phyloP scores from a whole-genome alignment of 2,888 invertebrate species.

The Drosophila meridionalis region DNA sequence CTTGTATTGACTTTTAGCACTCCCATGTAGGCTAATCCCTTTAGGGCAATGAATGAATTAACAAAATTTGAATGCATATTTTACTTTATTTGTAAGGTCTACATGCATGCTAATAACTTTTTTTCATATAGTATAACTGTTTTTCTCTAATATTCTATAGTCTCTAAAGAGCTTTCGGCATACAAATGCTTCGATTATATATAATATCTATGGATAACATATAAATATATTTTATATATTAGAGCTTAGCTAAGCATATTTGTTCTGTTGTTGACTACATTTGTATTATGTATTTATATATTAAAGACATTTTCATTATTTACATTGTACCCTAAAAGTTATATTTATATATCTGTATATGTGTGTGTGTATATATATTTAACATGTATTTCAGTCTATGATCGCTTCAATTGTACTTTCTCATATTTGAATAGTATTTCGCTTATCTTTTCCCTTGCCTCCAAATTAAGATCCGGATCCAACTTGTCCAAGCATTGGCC shows the following conservation, averaged over 20 bases:
- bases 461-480: constrained; percentile 41
- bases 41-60: background rate
- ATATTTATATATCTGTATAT: background rate
- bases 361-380: background rate
- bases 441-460: constrained; percentile 44
- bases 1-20: background rate
- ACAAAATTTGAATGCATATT: background rate
- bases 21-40: constrained; percentile 41
- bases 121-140: background rate
- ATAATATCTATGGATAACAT: background rate
- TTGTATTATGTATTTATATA: background rate
- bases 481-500: constrained; percentile 41
- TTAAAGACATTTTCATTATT: constrained; percentile 3
- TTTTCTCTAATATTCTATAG: constrained; percentile 1
- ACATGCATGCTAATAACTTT: constrained; percentile 4
- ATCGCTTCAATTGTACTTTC: constrained; percentile 37
- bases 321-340: background rate
- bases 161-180: background rate
- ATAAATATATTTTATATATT: background rate
- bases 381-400: constrained; percentile 24
- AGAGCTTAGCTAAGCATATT: background rate
- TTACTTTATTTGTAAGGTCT: background rate
- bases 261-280: background rate
- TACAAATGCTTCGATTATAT: background rate
- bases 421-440: constrained; percentile 42